Evolutionary conservation across 1,140 invertebrate species (phyloP).

Genomic region (Bilobella aurantiaca): DNA sequence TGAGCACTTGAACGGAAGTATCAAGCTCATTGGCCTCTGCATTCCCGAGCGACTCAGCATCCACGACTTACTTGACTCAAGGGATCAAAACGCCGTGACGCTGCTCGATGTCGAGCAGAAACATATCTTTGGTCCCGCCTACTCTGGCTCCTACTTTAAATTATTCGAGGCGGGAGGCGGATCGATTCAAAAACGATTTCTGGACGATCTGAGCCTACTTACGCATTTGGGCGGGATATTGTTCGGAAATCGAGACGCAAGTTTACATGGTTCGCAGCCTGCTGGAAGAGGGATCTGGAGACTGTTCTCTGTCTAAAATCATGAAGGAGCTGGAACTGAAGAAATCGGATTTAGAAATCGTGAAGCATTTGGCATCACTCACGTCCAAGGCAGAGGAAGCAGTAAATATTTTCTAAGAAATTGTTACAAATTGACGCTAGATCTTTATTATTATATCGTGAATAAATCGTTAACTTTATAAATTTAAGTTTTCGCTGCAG

Average conservation of each 20-base stretch:
- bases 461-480: too few relatives aligned
- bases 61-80: slow-evolving; percentile 35
- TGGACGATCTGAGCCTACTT: slow-evolving; percentile 25
- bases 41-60: slow-evolving; percentile 35
- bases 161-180: slow-evolving; percentile 18
- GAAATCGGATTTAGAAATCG: slow-evolving; percentile 31
- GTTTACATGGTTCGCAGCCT: slow-evolving; percentile 27
- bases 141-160: slow-evolving; percentile 24
- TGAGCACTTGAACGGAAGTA: slow-evolving; percentile 27
- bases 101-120: slow-evolving; percentile 27
- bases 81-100: slow-evolving; percentile 28
- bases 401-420: slow-evolving; percentile 25
- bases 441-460: too few relatives aligned
- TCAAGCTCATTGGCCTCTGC: slow-evolving; percentile 36
- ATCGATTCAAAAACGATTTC: slow-evolving; percentile 20
- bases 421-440: too few relatives aligned
- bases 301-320: background rate
- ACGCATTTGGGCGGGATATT: slow-evolving; percentile 27
- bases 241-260: slow-evolving; percentile 24
- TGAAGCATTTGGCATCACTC: slow-evolving; percentile 22
- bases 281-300: background rate
- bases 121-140: slow-evolving; percentile 25
- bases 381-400: slow-evolving; percentile 14
- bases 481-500: too few relatives aligned
- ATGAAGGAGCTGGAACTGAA: slow-evolving; percentile 21